Evolutionary conservation across 2,888 invertebrate genomes (phyloP).

Genomic region (Mythimna impura): DNA sequence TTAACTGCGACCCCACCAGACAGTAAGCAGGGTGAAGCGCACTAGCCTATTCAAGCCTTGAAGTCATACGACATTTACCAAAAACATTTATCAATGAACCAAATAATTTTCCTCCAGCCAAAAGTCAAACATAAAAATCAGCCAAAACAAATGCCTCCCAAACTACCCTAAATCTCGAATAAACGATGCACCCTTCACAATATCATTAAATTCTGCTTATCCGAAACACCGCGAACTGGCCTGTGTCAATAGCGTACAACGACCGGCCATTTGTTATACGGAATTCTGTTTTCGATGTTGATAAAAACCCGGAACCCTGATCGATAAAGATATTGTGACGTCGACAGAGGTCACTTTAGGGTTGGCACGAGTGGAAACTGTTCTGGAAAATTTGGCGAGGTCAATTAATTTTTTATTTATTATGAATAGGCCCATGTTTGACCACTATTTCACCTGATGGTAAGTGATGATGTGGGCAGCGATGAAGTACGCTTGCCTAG

Average conservation of each 20-base stretch:
- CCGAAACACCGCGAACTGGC: constrained; percentile 57
- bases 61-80: neutral
- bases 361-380: constrained; percentile 36
- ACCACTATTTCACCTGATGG: no score
- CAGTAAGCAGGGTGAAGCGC: no score
- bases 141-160: neutral
- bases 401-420: neutral
- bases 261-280: constrained; percentile 66
- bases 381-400: neutral
- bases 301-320: constrained; percentile 66
- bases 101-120: neutral
- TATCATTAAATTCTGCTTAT: constrained; percentile 64
- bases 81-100: neutral
- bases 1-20: no score
- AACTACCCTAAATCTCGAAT: constrained; percentile 29
- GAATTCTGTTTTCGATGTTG: constrained; percentile 71
- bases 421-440: neutral
- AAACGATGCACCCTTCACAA: constrained; percentile 57
- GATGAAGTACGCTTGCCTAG: no score
- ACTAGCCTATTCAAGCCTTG: no score
- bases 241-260: constrained; percentile 64
- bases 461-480: no score
- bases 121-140: neutral
- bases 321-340: constrained; percentile 68
- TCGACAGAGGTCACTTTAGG: constrained; percentile 64